Conservation (phyloP, 2,888 invertebrate species). For the Euplexia lucipara region DNA sequence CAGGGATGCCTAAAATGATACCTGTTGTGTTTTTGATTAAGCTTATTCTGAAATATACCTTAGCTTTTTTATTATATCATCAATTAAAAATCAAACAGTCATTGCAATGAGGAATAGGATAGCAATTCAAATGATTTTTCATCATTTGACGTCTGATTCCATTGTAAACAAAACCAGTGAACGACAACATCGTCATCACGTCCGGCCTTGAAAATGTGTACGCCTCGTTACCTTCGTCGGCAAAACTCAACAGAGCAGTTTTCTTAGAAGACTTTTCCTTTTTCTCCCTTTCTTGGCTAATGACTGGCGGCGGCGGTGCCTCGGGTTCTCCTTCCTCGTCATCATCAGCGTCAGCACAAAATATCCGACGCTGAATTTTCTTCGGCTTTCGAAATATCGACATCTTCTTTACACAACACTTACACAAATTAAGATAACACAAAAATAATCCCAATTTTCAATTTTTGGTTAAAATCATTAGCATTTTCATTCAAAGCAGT, state of each 20-base stretch:
- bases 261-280: conserved; percentile 89
- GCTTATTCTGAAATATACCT: too few relatives aligned
- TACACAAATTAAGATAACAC: not conserved
- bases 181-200: not conserved
- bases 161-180: conserved; percentile 19
- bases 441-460: not conserved
- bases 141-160: too few relatives aligned
- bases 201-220: conserved; percentile 24
- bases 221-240: conserved; percentile 91
- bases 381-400: conserved; percentile 97
- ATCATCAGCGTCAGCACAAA: conserved; percentile 93
- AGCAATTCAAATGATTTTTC: too few relatives aligned
- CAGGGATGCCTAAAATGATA: too few relatives aligned
- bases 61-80: not conserved
- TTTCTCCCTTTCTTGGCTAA: conserved; percentile 81
- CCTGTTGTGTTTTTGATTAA: not conserved
- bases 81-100: not conserved
- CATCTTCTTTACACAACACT: conserved; percentile 86
- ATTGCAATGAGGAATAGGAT: too few relatives aligned
- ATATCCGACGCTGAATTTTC: conserved; percentile 94
- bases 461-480: conserved; percentile 18
- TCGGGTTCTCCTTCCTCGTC: conserved; percentile 92
- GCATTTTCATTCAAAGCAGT: conserved; percentile 1
- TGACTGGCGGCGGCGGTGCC: conserved; percentile 88
- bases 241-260: conserved; percentile 94